Evolutionary conservation across 2,113 vertebrate genomes (phyloP), one percentile per base, ranked within the genome.

Genomic region (Myotis lucifugus): DNA sequence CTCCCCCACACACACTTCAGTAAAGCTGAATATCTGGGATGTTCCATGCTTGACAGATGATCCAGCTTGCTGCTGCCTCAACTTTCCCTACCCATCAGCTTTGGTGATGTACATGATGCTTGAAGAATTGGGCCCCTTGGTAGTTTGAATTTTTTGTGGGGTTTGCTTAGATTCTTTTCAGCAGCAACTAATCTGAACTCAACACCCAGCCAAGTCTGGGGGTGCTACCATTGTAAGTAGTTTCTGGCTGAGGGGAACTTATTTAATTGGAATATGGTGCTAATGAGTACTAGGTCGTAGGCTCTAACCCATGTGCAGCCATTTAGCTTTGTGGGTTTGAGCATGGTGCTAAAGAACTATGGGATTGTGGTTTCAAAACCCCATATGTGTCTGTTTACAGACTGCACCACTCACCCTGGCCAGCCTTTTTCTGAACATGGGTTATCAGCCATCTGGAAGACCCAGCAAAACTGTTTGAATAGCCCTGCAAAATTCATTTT

Each of bases 191-290:
- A 88, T 79, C 54, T 85, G 89, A 85, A 79, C 64, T 92, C 19
- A 50, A 52, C 77, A 95, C 76, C 40, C 82, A 87, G 91, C 10
- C 72, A 85, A 88, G 78, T 69, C 52, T 92, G 89, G 79, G 72
- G 66, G 56, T 79, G 66, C 48, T 96, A 94, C 29, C 48, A 34
- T 59, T 92, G 85, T 89, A 91, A 83, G 69, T 70, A 88, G 48
- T 88, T 92, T 91, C 72, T 92, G 89, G 40, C n/a, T 67, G 29
- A 74, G 32, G 54, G 14, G 42, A 19, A 56, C 52, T 89, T 42
- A 94, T 94, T 96, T 92, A 85, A 72, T 92, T 88, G 88, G 73
- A 93, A 86, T 76, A 93, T 95, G 67, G 59, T 95, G 86, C 74
- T 93, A 90, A 85, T 86, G 86, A 94, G 88, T 72, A 72, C 78